Base-by-base conservation (phyloP, 1,140 invertebrate genomes). In the Temnothorax nylanderi region DNA sequence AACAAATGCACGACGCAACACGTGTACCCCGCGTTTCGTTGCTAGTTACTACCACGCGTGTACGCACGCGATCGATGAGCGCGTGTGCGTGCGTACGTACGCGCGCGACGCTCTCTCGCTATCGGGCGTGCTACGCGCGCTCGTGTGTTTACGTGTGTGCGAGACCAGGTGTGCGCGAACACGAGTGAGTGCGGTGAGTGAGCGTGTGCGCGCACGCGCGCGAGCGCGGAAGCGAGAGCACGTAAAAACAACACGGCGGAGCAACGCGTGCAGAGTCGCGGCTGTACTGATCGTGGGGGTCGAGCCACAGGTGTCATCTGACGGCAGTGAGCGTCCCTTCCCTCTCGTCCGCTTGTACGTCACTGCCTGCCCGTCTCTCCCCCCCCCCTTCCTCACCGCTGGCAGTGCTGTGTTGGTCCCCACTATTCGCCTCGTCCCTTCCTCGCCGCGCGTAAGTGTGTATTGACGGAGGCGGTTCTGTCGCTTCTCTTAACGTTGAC, bases 221-320 rank as follows among this genome's bases (percentile, higher is more conserved):
- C 86, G 82, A 56, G 74, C 86, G 88, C 65, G 41, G 65, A 75
- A 75, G 75, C 44, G 64, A 56, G 47, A 6, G 49, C 74, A 49
- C 87, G 75, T 89, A 89, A 89, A 90, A 91, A 94, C 87, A 87
- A 82, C 51, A 84, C 87, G 81, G 85, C 69, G 87, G 85, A 84
- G 85, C 78, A 85, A 91, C 94, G 93, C 92, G 93, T 93, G 93
- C 92, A 94, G 92, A 92, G 94, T 93, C 93, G 94, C 93, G 93
- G 88, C 92, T 91, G 93, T 91, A 95, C 94, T 94, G 94, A 94
- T 92, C 89, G 91, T 87, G 91, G 91, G 89, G 87, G 87, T 90
- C 91, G 90, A 94, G 93, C 94, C 92, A 95, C 94, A 95, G 94
- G 94, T 95, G 94, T 95, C 94, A 95, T 94, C 93, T 87, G 92